Evolutionary conservation across 2,888 invertebrate species (phyloP).

Genomic region (Eupithecia subumbrata): DNA sequence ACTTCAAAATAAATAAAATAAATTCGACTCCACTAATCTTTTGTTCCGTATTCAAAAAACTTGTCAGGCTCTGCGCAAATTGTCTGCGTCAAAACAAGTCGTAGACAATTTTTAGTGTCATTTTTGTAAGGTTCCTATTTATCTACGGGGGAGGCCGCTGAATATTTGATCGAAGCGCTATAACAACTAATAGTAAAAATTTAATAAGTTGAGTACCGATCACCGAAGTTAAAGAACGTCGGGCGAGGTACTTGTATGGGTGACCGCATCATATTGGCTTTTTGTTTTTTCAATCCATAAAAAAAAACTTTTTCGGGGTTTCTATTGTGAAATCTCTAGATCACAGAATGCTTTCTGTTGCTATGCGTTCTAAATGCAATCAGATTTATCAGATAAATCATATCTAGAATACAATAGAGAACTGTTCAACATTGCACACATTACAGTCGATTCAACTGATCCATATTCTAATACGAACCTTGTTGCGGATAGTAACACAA

Average conservation of each 20-base stretch:
- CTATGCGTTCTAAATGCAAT: neutral
- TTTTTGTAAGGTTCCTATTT: no score
- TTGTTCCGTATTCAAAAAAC: no score
- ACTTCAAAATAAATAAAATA: no score
- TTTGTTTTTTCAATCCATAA: neutral
- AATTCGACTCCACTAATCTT: no score
- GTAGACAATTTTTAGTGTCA: no score
- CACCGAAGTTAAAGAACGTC: neutral
- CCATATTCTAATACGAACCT: slow-evolving; percentile 8
- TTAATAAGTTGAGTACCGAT: neutral
- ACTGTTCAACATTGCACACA: slow-evolving; percentile 15
- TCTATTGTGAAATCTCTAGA: neutral
- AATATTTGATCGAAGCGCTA: no score
- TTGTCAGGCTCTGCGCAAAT: no score
- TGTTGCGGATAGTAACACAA: neutral
- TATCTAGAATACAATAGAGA: slow-evolving; percentile 5
- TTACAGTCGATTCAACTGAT: slow-evolving; percentile 14
- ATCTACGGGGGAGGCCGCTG: no score
- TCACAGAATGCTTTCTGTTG: neutral
- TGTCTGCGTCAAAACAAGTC: no score
- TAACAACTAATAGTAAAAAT: no score
- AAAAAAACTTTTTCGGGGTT: neutral
- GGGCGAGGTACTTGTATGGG: neutral
- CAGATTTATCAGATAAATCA: neutral
- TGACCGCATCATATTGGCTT: neutral